Percentiles rank a stretch among this genome's conserved stretches.
These are phyloP conservation scores for Hemicrepidius hirtus DNA, from an alignment of 2,888 invertebrate species.

Conservation along the genomic window DNA sequence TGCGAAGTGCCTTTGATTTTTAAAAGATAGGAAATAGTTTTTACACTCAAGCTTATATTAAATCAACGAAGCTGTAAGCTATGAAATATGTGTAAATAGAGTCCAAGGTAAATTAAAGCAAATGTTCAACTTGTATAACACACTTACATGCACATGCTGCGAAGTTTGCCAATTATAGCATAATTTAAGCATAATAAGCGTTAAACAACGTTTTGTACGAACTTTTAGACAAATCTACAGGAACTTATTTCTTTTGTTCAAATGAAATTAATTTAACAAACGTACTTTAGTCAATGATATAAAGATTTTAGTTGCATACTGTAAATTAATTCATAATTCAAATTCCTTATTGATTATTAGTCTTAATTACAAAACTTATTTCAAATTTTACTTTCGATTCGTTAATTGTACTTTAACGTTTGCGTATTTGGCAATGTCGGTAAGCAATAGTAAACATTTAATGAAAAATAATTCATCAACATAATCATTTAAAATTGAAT, in stretches of 20 bases:
- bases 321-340: not conserved
- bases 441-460: too few species aligned
- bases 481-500: too few species aligned
- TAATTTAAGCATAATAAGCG: conserved; percentile 11
- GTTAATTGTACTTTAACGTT: too few species aligned
- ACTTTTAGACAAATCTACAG: too few species aligned
- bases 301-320: not conserved
- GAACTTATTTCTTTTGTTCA: too few species aligned
- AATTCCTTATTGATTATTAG: not conserved
- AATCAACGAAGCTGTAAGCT: conserved; percentile 27
- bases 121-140: conserved; percentile 27
- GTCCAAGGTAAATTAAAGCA: conserved; percentile 33
- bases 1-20: conserved; percentile 20
- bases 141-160: conserved; percentile 27
- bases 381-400: too few species aligned
- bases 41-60: conserved; percentile 29
- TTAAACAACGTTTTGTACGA: conserved; percentile 7
- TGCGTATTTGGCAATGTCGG: too few species aligned
- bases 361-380: too few species aligned
- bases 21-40: conserved; percentile 30
- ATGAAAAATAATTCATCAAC: too few species aligned
- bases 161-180: conserved; percentile 30
- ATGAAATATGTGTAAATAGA: conserved; percentile 27
- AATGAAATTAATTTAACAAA: too few species aligned
- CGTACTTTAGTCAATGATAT: too few species aligned